phyloP scores from a whole-genome alignment of 2,113 vertebrate species.

The Galemys pyrenaicus region DNA sequence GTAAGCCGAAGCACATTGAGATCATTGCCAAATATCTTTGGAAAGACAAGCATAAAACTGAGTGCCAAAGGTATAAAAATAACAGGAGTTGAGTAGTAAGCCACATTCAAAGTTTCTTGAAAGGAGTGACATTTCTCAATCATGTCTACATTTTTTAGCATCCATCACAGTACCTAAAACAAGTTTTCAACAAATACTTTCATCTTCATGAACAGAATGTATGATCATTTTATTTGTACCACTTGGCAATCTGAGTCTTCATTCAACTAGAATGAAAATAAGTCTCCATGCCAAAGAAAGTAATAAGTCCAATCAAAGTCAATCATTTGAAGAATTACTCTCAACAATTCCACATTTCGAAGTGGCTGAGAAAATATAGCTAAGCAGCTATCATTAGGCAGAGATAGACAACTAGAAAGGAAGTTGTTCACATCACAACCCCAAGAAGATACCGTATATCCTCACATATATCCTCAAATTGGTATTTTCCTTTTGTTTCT shows the following conservation, averaged over 20 bases:
- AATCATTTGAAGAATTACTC: constrained; percentile 31
- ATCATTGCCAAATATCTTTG: background rate
- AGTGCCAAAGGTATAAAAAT: background rate
- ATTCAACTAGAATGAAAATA: constrained; percentile 54
- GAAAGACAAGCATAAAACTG: background rate
- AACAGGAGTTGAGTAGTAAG: background rate
- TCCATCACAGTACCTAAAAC: background rate
- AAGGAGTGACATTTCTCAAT: background rate
- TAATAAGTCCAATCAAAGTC: constrained; percentile 46
- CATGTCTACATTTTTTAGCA: background rate
- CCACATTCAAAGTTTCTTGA: background rate
- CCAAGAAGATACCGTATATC: background rate
- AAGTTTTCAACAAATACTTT: constrained; percentile 16
- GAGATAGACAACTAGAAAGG: background rate
- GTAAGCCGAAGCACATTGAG: background rate
- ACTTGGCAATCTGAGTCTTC: constrained; percentile 44
- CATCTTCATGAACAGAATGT: constrained; percentile 48
- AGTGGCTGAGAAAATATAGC: background rate
- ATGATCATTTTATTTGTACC: constrained; percentile 49
- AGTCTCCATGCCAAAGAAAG: background rate
- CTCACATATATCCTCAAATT: background rate
- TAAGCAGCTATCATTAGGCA: background rate
- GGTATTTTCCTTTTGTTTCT: background rate
- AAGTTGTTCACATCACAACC: background rate
- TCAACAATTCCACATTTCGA: constrained; percentile 31